Conservation (phyloP, 2,113 vertebrate genomes). For the Cyanoderma ruficeps region DNA sequence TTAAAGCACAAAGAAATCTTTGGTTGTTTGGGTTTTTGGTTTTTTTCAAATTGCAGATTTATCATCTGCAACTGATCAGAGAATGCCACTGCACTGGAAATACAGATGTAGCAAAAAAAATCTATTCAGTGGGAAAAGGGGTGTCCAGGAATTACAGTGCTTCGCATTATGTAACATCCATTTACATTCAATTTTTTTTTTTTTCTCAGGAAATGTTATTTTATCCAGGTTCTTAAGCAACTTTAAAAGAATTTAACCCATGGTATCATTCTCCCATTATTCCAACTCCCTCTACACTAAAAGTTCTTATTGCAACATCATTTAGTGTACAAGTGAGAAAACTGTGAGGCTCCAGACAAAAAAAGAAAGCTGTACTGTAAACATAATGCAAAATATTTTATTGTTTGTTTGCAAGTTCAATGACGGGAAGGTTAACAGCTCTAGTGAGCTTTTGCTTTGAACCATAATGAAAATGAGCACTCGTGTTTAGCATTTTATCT, state of each 20-base stretch:
- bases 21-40: not conserved
- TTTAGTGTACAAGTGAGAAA: not conserved
- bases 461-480: accelerated
- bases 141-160: not conserved
- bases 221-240: not conserved
- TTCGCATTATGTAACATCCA: not conserved
- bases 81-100: not conserved
- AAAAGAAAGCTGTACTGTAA: not conserved
- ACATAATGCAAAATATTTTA: not conserved
- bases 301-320: not conserved
- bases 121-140: not conserved
- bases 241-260: not conserved
- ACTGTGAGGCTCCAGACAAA: not conserved
- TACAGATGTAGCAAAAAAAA: not conserved
- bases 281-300: not conserved
- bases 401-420: not conserved
- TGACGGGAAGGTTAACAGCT: not conserved
- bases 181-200: not conserved
- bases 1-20: not conserved
- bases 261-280: not conserved
- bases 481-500: not conserved
- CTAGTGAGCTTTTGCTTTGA: not conserved
- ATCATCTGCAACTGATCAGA: not conserved
- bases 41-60: not conserved
- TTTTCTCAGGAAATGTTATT: not conserved